Evolutionary conservation across 2,113 vertebrate species (phyloP), one percentile per base, ranked within the genome.

Genomic region (Natator depressus): DNA sequence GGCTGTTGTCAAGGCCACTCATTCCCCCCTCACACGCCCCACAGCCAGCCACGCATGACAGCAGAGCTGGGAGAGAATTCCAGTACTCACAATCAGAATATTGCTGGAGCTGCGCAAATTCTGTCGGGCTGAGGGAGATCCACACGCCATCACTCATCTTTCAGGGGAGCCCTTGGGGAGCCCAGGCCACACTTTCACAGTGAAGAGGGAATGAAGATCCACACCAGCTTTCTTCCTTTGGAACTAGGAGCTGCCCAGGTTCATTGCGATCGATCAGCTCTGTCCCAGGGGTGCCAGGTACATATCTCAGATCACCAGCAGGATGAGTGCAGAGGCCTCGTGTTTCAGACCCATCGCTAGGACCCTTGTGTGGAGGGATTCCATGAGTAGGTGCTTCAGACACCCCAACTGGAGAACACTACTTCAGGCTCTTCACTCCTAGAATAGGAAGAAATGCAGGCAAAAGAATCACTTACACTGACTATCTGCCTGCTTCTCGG

Each of bases 61-160:
- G 53, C 54, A 47, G 49, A 46, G 54, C 31, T 12, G 14, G n/a
- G 47, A 12, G 55, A 80, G 19, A 80, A 49, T 31, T 20, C 22
- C 16, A 14, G 25, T 98, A 99, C 99, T 99, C 96, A 99, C 99
- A 99, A 90, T 99, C 99, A 0, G 98, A 99, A 98, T 99, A 99
- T 93, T 99, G 98, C 94, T 99, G 99, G 82, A 99, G 99, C 92
- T 99, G 99, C 84, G 96, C 97, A 54, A 99, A 99, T 97, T 99
- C 99, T 0, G 99, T 84, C 0, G 99, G 98, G 93, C 99, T 99
- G 97, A 99, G 98, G 29, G 99, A 99, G 89, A 99, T 98, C 99
- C 99, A 99, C 85, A 50, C 97, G 10, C 97, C 97, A 96, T 99
- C 98, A 2, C 98, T 98, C 99, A 99, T 99, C 80, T 98, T 98